Base-by-base conservation (phyloP, 1,140 invertebrate genomes). In the Drosophila bifasciata region DNA sequence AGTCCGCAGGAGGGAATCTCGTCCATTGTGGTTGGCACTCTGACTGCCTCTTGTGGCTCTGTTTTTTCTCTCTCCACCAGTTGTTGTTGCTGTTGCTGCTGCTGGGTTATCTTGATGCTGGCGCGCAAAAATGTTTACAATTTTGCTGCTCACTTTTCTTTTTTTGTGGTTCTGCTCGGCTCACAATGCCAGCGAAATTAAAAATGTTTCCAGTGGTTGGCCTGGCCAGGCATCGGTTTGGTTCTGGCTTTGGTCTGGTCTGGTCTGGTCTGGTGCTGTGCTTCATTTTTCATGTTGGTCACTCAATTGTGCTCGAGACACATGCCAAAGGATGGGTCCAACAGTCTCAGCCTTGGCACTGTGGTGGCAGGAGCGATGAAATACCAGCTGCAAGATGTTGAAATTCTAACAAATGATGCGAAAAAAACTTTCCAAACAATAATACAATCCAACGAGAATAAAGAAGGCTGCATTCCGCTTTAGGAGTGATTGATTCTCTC, bases 51-150 rank as follows among this genome's bases (percentile, higher is more conserved):
- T 52, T 46, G 55, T 52, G 41, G 56, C 39, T 43, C 11, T 40
- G 21, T 15, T 16, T 43, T 23, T 46, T 50, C 11, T 51, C 11
- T 51, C 36, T 56, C 49, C 66, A 48, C 43, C 44, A 68, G 43
- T 63, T 58, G 41, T 62, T 63, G 55, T 53, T 55, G 41, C 6
- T 25, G 23, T 3, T 21, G 23, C 1, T 7, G 23, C 23, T 25
- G 6, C 4, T 16, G 15, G 46, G 57, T 71, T 86, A 86, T 86
- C 81, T 88, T 81, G 81, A 86, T 86, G 77, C 69, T 77, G 73
- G 83, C 83, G 83, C 53, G 83, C 83, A 88, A 88, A 86, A 86
- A 86, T 88, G 81, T 88, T 85, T 85, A 85, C 81, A 86, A 86
- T 85, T 86, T 79, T 53, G 68, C 76, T 75, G 77, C 60, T 76